Evolutionary conservation across 2,113 vertebrate genomes (phyloP).

Genomic region (Oreochromis tanganicae): DNA sequence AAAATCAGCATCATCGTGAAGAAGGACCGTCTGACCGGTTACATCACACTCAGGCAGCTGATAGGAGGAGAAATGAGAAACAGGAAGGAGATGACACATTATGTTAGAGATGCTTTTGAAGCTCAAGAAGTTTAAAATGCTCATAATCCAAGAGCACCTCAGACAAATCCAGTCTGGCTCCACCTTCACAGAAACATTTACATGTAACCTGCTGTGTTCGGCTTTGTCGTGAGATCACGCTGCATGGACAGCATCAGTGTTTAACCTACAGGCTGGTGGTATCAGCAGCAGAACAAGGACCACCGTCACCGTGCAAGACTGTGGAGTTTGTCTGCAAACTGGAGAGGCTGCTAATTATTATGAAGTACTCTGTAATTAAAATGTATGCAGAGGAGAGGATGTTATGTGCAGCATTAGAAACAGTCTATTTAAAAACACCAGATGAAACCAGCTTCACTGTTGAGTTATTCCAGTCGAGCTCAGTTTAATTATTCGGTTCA

Average conservation of each 20-base stretch:
- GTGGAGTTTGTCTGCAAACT: background rate
- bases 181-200: background rate
- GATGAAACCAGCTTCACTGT: background rate
- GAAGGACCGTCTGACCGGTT: background rate
- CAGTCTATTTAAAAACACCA: background rate
- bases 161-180: rapidly evolving
- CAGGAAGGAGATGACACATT: background rate
- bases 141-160: background rate
- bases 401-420: background rate
- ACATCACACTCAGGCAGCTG: constrained; percentile 9
- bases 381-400: background rate
- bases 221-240: rapidly evolving
- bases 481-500: background rate
- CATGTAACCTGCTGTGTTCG: rapidly evolving
- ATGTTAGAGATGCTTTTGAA: background rate
- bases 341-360: background rate
- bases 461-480: background rate
- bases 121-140: background rate
- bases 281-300: background rate
- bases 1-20: background rate
- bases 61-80: background rate
- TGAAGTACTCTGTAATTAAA: background rate
- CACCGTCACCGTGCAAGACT: rapidly evolving
- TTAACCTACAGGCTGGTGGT: background rate
- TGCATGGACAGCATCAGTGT: rapidly evolving